phyloP scores from a whole-genome alignment of 2,797 vertebrate genomes.

The Poeciliopsis infans region DNA sequence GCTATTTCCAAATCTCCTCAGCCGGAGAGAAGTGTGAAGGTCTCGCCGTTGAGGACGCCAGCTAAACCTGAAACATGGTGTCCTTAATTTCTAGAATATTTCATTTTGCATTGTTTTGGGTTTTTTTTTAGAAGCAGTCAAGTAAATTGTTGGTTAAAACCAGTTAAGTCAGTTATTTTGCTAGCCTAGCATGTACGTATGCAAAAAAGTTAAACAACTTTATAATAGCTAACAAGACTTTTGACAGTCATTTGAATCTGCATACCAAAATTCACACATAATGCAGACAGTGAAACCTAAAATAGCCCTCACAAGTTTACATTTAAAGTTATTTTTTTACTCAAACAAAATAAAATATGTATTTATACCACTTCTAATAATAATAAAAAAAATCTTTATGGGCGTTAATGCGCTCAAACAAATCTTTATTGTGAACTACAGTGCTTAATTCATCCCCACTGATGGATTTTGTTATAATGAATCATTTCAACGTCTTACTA shows the following conservation, averaged over 20 bases:
- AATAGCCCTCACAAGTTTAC: not conserved
- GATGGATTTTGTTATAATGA: not conserved
- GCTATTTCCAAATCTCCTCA: slow-evolving; percentile 75
- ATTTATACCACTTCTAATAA: not conserved
- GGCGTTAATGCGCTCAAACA: not conserved
- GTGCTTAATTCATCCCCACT: not conserved
- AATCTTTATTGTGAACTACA: not conserved
- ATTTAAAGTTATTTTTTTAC: not conserved
- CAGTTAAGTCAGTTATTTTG: not conserved
- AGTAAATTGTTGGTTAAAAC: not conserved
- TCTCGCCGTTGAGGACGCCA: slow-evolving; percentile 49
- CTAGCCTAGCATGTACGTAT: not conserved
- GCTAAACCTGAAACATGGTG: slow-evolving; percentile 59
- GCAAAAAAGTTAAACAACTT: not conserved
- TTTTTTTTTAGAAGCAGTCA: not conserved
- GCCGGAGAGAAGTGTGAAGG: slow-evolving; percentile 63
- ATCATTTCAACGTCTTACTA: not conserved
- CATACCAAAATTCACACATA: not conserved
- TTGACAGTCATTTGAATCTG: not conserved
- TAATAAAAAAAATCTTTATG: not conserved
- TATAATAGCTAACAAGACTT: not conserved
- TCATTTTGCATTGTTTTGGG: not conserved
- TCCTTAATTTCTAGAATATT: slow-evolving; percentile 57
- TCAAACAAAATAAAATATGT: not conserved
- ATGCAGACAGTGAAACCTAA: not conserved